Conservation (phyloP, 1,140 invertebrate genomes). For the Diploscapter pachys region DNA sequence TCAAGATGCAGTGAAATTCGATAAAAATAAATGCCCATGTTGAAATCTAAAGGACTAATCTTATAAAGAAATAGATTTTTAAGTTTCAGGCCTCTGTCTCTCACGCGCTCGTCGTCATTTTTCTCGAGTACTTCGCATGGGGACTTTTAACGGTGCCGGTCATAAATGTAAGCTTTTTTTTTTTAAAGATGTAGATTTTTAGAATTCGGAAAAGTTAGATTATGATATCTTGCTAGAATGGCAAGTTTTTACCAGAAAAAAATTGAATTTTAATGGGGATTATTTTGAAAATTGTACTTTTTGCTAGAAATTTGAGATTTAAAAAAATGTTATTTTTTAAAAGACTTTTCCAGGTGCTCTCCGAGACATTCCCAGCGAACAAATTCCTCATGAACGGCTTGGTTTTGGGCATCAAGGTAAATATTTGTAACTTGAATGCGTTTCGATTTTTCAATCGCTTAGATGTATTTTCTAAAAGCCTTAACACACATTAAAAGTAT, state of each 20-base stretch:
- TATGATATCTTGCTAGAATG: no score
- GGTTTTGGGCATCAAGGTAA: conserved; percentile 89
- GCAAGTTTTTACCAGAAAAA: not conserved
- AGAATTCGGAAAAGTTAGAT: conserved; percentile 23
- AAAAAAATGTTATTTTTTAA: not conserved
- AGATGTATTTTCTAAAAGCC: no score
- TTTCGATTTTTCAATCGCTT: not conserved
- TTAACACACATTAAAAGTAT: no score
- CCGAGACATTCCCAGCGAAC: conserved; percentile 95
- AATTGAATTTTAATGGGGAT: no score
- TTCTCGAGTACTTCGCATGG: conserved; percentile 99
- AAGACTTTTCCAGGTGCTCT: conserved; percentile 71
- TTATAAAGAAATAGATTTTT: not conserved
- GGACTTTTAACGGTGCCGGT: conserved; percentile 95
- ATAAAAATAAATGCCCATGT: not conserved
- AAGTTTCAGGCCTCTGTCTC: conserved; percentile 66
- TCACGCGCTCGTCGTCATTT: conserved; percentile 96
- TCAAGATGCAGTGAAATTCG: no score
- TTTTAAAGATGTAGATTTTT: not conserved
- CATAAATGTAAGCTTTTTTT: conserved; percentile 76
- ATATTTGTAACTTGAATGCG: conserved; percentile 9
- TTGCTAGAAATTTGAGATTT: no score
- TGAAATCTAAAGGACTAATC: conserved; percentile 3
- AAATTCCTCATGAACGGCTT: conserved; percentile 99
- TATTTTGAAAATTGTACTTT: no score